Percentiles rank a stretch among this genome's conserved stretches.
Conservation (phyloP, 2,113 vertebrate genomes). For the Menidia beryllina region DNA sequence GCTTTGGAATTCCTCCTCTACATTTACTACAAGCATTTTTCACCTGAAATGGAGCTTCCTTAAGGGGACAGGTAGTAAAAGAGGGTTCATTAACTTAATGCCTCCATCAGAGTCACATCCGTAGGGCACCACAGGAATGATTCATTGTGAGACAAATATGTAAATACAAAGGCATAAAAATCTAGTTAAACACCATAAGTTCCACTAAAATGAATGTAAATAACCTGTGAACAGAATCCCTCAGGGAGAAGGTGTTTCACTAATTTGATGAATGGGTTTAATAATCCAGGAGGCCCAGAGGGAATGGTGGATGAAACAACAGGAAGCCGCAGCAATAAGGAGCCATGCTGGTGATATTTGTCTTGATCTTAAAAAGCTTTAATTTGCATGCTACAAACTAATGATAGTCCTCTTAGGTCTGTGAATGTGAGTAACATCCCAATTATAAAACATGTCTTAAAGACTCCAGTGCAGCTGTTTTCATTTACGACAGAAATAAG, state of each 20-base stretch:
- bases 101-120: slow-evolving; percentile 34
- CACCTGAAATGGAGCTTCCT: slow-evolving; percentile 39
- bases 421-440: background rate
- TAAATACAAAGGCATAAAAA: slow-evolving; percentile 39
- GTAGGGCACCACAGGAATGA: slow-evolving; percentile 15
- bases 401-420: slow-evolving; percentile 6
- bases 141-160: slow-evolving; percentile 26
- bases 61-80: slow-evolving; percentile 47
- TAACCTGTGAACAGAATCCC: slow-evolving; percentile 33
- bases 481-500: background rate
- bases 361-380: slow-evolving; percentile 44
- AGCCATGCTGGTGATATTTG: slow-evolving; percentile 42
- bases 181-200: slow-evolving; percentile 23
- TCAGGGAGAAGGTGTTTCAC: slow-evolving; percentile 45
- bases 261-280: slow-evolving; percentile 74
- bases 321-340: slow-evolving; percentile 42
- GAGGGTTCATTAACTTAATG: slow-evolving; percentile 47
- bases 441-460: slow-evolving; percentile 11
- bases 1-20: slow-evolving; percentile 39
- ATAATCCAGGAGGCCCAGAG: slow-evolving; percentile 53
- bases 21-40: slow-evolving; percentile 56
- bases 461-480: background rate
- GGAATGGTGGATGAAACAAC: slow-evolving; percentile 31
- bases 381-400: slow-evolving; percentile 17
- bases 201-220: slow-evolving; percentile 56